Evolutionary conservation across 2,888 invertebrate species (phyloP), one percentile per base, ranked within the genome.

Genomic region (Mythimna albipuncta): DNA sequence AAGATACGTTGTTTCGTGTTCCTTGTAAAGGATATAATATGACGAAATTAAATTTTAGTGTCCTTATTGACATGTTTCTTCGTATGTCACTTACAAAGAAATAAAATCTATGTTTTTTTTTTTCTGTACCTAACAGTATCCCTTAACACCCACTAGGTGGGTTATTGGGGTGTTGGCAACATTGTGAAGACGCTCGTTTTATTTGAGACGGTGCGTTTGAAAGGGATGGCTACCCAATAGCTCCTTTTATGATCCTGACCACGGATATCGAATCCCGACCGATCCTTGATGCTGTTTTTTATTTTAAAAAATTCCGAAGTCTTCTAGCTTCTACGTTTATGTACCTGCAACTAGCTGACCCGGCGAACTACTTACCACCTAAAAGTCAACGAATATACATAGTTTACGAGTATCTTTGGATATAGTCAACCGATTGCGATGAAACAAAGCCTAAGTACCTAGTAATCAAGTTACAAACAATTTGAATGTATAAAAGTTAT

Each of bases 11-110:
- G 82, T 85, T 85, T 87, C 84, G 81, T 85, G 80, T 85, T 82
- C 86, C 90, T 89, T 91, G 90, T 92, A 89, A 88, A 90, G 91
- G 91, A 90, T 91, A 90, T 88, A 88, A 91, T 92, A 92, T 91
- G 91, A 91, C 80, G 87, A 87, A 92, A 93, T 93, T 90, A 92
- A 93, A 93, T 93, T 93, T 92, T 89, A 93, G 82, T 90, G 84
- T 83, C 82, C 85, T 83, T 85, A 85, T 85, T 89, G 87, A 90
- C 88, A 89, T 83, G 87, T 87, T 79, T 65, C 77, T 85, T 73
- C 71, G 69, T 77, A 73, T 83, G 83, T 86, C 85, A 82, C 80
- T 74, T 85, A 73, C 77, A 67, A 70, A 83, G 78, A 81, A 83
- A 83, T 86, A 64, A 80, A 83, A 79, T 71, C 69, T 65, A 75